Base-by-base conservation (phyloP, 2,113 vertebrate genomes). In the Halichoerus grypus region DNA sequence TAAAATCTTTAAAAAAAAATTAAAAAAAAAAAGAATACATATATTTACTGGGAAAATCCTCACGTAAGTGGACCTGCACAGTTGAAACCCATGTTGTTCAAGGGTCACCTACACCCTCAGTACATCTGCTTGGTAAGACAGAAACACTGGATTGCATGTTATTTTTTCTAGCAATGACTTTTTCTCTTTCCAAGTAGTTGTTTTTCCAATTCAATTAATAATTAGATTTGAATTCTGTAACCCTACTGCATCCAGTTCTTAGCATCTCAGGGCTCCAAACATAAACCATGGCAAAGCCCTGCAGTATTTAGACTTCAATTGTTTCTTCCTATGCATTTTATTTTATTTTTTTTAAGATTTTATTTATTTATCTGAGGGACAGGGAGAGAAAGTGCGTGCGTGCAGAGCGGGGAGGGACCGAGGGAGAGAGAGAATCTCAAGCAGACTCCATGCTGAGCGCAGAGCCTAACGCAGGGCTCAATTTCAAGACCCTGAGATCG, bases 201-300 rank as follows among this genome's bases (percentile, higher is more conserved):
- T 80, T 91, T 88, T 36, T 74, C 46, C 8, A 79, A 49, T 49
- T 88, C 57, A 81, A 31, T 51, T 82, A 79, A 57, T 39, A 49
- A 88, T 72, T 81, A 61, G 51, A 67, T 81, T 88, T 85, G 59
- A 76, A 80, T 88, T 85, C 46, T 67, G 28, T 39, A 92, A 77
- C 8, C 16, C 10, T 49, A 36, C 24, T 15, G 31, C 69, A 80
- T 46, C 42, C 28, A 69, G 42, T 16, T 69, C 18, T 9, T 79
- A 71, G 53, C 31, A 53, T 28, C 57, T 33, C 9, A 31, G 49
- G 21, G 65, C n/a, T 76, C 51, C n/a, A 55, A 69, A 63, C 1
- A 7, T 33, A 82, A 74, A 95, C 59, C 19, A 31, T 22, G 39
- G 36, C 67, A 57, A 59, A 86, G 65, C 18, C 16, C 18, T 76